Evolutionary conservation across 1,140 invertebrate species (phyloP).

Genomic region (Atta texana): DNA sequence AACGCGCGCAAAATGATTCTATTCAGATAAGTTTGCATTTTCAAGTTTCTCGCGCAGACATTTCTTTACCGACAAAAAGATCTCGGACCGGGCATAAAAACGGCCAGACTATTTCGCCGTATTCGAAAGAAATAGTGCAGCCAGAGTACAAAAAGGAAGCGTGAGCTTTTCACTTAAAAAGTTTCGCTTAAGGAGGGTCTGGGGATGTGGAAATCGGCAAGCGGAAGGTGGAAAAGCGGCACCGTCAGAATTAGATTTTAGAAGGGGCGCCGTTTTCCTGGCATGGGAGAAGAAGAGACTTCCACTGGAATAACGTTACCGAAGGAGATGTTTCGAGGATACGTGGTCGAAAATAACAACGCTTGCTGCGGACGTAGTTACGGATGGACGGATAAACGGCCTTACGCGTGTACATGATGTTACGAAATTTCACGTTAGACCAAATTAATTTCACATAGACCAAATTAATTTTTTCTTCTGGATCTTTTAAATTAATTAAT

Average conservation of each 20-base stretch:
- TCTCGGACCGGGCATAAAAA: constrained; percentile 52
- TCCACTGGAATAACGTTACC: constrained; percentile 65
- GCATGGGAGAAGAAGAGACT: constrained; percentile 51
- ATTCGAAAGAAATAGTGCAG: constrained; percentile 56
- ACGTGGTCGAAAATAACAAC: constrained; percentile 61
- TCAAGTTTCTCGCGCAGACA: constrained; percentile 30
- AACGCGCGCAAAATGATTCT: constrained; percentile 16
- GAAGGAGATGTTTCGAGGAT: constrained; percentile 55
- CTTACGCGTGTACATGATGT: constrained; percentile 17
- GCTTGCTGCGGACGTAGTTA: constrained; percentile 46
- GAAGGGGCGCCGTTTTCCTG: constrained; percentile 69
- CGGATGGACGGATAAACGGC: constrained; percentile 43
- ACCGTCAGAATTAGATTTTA: constrained; percentile 74
- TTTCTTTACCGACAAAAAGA: constrained; percentile 50
- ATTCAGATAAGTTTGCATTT: constrained; percentile 54
- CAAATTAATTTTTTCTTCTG: no score
- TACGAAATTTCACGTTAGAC: constrained; percentile 2
- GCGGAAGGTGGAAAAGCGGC: constrained; percentile 38
- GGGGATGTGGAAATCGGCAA: constrained; percentile 58
- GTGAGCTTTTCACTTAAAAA: constrained; percentile 77
- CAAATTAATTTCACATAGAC: no score
- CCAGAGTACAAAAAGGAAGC: constrained; percentile 65
- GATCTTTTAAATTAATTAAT: no score
- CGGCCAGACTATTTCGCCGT: constrained; percentile 56
- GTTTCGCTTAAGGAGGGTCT: constrained; percentile 73